A percentile compares a stretch with the other conserved stretches of the same genome.
phyloP scores from a whole-genome alignment of 2,888 invertebrate species.

The Tenodera sinensis region DNA sequence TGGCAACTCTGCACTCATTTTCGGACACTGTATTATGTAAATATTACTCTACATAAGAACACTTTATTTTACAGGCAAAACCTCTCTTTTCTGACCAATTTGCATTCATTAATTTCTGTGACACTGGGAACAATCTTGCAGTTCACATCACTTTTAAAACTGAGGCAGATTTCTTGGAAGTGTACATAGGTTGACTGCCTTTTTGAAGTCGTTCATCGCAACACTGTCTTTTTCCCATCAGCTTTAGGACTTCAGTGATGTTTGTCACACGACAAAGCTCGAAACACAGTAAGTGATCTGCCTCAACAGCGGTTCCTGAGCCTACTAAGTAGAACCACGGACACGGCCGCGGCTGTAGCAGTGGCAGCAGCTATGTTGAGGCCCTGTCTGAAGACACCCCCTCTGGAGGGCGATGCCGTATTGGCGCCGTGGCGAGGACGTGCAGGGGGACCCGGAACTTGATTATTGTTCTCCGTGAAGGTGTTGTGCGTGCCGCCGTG shows the following conservation, averaged over 20 bases:
- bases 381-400: not conserved
- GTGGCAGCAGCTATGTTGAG: not conserved
- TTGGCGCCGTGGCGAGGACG: not conserved
- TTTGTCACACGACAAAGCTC: not conserved
- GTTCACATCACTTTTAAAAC: not conserved
- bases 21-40: too few species aligned
- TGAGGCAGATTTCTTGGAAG: not conserved
- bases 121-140: not conserved
- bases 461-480: slow-evolving; percentile 21
- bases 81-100: not conserved
- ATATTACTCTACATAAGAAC: not conserved
- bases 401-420: not conserved
- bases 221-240: not conserved
- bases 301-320: not conserved
- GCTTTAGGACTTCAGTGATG: not conserved
- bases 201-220: not conserved
- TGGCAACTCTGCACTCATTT: too few species aligned
- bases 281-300: not conserved
- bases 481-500: slow-evolving; percentile 26
- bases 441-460: slow-evolving; percentile 10
- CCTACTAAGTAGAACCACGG: not conserved
- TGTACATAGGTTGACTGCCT: not conserved
- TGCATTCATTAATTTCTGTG: not conserved
- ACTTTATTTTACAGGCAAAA: not conserved
- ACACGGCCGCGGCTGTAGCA: not conserved